phyloP scores from a whole-genome alignment of 30 jellyfish, hydroid and myxozoan genomes.

The Rhopilema esculentum region DNA sequence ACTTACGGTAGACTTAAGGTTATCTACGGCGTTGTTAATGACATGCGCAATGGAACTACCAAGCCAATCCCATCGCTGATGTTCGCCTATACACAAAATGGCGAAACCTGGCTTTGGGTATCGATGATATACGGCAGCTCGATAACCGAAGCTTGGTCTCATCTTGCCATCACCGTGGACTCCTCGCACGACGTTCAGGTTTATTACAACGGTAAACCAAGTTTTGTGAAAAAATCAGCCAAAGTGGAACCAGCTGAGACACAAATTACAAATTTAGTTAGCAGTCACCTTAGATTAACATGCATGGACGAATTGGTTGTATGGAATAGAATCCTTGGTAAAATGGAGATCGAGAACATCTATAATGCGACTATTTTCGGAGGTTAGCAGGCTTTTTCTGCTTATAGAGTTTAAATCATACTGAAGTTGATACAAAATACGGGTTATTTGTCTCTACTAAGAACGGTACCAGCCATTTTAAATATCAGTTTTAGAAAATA shows the following conservation, averaged over 20 bases:
- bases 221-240: background rate
- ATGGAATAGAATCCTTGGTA: slow-evolving; percentile 11
- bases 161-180: slow-evolving; percentile 31
- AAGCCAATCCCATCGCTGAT: slow-evolving; percentile 33
- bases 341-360: slow-evolving; percentile 16
- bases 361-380: slow-evolving; percentile 28
- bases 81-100: background rate
- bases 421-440: no score
- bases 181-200: background rate
- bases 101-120: slow-evolving; percentile 44
- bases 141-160: slow-evolving; percentile 51
- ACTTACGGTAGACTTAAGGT: slow-evolving; percentile 28
- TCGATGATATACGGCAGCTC: slow-evolving; percentile 37
- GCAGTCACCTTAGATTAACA: background rate
- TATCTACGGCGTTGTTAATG: slow-evolving; percentile 40
- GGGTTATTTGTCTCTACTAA: no score
- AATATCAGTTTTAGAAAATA: no score
- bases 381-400: slow-evolving; percentile 23
- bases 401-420: no score
- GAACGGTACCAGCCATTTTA: no score
- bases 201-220: slow-evolving; percentile 38
- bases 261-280: background rate
- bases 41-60: slow-evolving; percentile 49
- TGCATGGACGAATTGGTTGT: slow-evolving; percentile 38
- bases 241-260: background rate